A percentile compares a stretch with the other conserved stretches of the same genome.
Conservation (phyloP, 2,113 vertebrate species). For the Leucopsar rothschildi region DNA sequence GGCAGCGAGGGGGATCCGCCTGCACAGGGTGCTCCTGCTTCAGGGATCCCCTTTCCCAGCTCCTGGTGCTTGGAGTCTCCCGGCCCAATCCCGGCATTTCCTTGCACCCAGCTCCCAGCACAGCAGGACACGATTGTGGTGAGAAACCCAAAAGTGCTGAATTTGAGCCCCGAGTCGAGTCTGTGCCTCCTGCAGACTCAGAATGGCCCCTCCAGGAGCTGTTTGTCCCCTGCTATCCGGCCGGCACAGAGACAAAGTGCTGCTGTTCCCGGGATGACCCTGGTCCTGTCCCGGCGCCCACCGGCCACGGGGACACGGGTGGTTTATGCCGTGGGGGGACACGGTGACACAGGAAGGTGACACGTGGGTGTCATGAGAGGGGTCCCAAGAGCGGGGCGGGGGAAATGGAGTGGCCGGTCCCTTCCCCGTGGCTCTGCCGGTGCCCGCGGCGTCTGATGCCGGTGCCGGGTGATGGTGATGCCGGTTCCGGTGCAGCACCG, state of each 20-base stretch:
- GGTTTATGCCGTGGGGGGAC: not conserved
- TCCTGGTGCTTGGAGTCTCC: accelerated
- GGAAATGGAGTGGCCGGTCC: not conserved
- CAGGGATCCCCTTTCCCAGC: not conserved
- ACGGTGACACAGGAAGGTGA: not conserved
- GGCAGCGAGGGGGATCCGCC: accelerated
- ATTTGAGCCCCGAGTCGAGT: not conserved
- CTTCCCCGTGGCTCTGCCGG: not conserved
- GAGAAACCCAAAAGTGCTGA: not conserved
- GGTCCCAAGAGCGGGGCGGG: accelerated
- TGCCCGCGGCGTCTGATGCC: not conserved
- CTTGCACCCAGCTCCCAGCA: not conserved
- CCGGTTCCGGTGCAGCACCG: not conserved
- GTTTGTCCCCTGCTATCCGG: not conserved
- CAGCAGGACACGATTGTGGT: accelerated
- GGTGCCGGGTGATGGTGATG: not conserved
- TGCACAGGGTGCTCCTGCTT: accelerated
- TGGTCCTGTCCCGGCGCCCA: not conserved
- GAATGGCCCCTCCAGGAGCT: not conserved
- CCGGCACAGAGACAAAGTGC: not conserved
- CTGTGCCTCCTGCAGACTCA: not conserved
- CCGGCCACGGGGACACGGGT: accelerated
- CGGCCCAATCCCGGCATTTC: accelerated
- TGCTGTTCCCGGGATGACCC: not conserved
- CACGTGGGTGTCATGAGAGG: not conserved